Base-by-base conservation (phyloP, 2,113 vertebrate species). In the Scomber colias region DNA sequence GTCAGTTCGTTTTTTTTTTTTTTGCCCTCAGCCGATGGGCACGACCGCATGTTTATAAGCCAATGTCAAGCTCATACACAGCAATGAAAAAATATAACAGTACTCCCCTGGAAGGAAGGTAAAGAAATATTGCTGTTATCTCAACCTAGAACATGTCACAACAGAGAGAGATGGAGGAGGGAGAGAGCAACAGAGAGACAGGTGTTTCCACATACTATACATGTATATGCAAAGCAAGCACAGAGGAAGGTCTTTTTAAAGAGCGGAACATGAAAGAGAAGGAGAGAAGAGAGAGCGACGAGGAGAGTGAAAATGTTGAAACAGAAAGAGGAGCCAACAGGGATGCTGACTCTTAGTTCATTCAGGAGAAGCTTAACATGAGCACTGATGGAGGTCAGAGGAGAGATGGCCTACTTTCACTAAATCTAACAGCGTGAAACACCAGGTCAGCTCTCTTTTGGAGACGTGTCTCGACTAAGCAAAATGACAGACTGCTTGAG, bases 381-480 rank as follows among this genome's bases (percentile, higher is more conserved):
- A 88, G 63, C 45, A 31, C 45, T 69, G 46, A 84, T 63, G 74
- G 76, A 71, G 87, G 78, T 85, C 80, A 89, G 85, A 81, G 55
- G 80, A 86, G 83, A 75, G 76, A 65, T 78, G 84, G 72, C 82
- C 90, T 86, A 88, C 80, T 87, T 91, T 72, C 49, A 40, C 73
- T 71, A 40, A 75, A 79, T 60, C 75, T 62, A 64, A 81, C 71
- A 77, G 73, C 12, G 1, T 44, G 74, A 79, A 60, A 80, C 83
- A 69, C 46, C 63, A n/a, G 72, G 75, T 77, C 75, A 72, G 70
- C 48, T 75, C 44, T 31, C 21, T 57, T 54, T 12, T 54, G 48
- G 24, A 77, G 63, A 64, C 27, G 35, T 67, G 75, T 70, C 60
- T 71, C 4, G 11, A 56, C 72, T 48, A 45, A 71, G 44, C 54